Evolutionary conservation across 2,888 invertebrate genomes (phyloP), one percentile per base, ranked within the genome.

Genomic region (Hydrotaea diabolus): DNA sequence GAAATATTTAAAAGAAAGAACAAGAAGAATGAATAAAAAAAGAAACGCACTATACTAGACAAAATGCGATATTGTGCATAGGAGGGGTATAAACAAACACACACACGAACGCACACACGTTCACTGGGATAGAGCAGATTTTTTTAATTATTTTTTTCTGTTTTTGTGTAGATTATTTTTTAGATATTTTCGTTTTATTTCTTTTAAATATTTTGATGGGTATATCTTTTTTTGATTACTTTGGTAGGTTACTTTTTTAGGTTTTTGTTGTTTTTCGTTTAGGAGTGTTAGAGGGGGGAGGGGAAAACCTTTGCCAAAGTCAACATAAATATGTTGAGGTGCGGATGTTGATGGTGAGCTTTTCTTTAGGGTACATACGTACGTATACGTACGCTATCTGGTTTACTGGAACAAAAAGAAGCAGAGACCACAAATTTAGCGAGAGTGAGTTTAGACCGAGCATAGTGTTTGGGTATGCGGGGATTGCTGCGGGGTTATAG

Each of bases 241-340:
- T 17, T 55, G 19, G n/a, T n/a, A 17, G 19, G 9, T 5, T 57
- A 21, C 8, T 21, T 17, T 57, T 19, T 21, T 57, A n/a, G n/a
- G 62, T 15, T 49, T 2, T 39, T 39, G 49, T 49, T 39, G 39
- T 39, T 31, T 39, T 15, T 62, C 11, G 26, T 39, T 31, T 31
- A 4, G 31, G 4, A 39, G 3, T 13, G 3, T 5, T 5, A 36
- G 8, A 59, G 26, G 59, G n/a, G 62, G 62, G 26, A 4, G 26
- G n/a, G 59, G n/a, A n/a, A n/a, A 49, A 49, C 15, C 49, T 49
- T 49, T 49, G 31, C 3, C 49, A 49, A 49, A 62, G 15, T n/a
- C 62, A 62, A 62, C 36, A 62, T n/a, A n/a, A n/a, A n/a, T n/a
- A n/a, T 62, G 36, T 62, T 62, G 62, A 31, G 62, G 62, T 62